Evolutionary conservation across 2,888 invertebrate species (phyloP).

Genomic region (Tanypteryx hageni): DNA sequence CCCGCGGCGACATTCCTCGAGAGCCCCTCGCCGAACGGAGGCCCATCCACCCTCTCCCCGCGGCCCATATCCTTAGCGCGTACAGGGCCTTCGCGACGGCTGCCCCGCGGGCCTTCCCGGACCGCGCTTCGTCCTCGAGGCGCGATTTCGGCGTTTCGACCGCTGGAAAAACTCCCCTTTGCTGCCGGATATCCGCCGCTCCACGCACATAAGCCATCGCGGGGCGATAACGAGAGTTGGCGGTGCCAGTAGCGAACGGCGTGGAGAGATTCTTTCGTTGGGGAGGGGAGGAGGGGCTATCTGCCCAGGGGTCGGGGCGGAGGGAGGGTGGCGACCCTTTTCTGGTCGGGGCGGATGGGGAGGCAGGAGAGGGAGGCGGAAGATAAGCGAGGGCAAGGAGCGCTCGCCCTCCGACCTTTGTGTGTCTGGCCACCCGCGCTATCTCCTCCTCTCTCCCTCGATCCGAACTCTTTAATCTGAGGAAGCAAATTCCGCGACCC

Average conservation of each 20-base stretch:
- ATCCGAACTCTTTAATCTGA: constrained; percentile 6
- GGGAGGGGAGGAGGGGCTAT: constrained; percentile 17
- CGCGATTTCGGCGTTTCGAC: not conserved
- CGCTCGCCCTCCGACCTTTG: constrained; percentile 44
- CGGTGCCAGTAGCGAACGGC: not conserved
- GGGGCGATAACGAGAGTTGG: constrained; percentile 10
- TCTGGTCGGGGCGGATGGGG: not conserved
- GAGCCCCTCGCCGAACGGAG: not conserved
- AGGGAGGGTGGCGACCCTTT: not conserved
- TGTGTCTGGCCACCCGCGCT: not conserved
- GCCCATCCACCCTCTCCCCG: not conserved
- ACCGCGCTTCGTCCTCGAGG: too few species aligned
- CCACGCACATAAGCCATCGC: constrained; percentile 7
- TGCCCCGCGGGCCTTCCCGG: not conserved
- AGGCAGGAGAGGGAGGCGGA: not conserved
- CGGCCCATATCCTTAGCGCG: too few species aligned
- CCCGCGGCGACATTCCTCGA: too few species aligned
- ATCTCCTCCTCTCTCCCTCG: not conserved
- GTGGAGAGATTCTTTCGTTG: not conserved
- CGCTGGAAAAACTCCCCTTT: too few species aligned
- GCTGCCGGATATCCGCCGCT: constrained; percentile 1
- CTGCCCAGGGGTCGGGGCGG: not conserved
- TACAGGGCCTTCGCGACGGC: not conserved
- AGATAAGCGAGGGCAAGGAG: not conserved
- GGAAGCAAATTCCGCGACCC: constrained; percentile 56